Conservation (phyloP, 2,888 invertebrate species). For the Lepidochrysops patricia region DNA sequence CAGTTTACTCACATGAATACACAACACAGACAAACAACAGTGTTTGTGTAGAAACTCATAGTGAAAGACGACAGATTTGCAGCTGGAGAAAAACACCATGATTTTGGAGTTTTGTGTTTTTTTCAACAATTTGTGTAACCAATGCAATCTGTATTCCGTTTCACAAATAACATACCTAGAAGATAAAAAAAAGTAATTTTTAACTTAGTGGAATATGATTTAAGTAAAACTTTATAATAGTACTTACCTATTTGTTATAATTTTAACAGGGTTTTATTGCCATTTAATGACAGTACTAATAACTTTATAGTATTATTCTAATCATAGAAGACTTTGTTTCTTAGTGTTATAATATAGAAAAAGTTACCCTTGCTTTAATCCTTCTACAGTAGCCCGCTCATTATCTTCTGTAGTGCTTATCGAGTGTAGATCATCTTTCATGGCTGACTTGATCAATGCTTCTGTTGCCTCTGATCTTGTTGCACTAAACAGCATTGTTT, state of each 20-base stretch:
- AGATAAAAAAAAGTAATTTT: slow-evolving; percentile 17
- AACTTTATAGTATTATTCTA: too few relatives aligned
- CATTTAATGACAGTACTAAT: too few relatives aligned
- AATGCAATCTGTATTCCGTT: slow-evolving; percentile 91
- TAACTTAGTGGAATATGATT: neutral
- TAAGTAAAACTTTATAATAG: too few relatives aligned
- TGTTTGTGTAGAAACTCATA: slow-evolving; percentile 90
- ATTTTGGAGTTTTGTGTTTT: slow-evolving; percentile 94
- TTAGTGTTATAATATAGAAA: too few relatives aligned
- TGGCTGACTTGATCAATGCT: slow-evolving; percentile 87
- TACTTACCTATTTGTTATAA: neutral
- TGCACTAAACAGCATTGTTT: slow-evolving; percentile 98
- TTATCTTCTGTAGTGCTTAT: slow-evolving; percentile 93
- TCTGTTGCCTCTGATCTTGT: slow-evolving; percentile 94
- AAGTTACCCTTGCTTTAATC: slow-evolving; percentile 87
- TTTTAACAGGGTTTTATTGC: too few relatives aligned
- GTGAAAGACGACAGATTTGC: slow-evolving; percentile 96
- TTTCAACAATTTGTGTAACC: slow-evolving; percentile 96
- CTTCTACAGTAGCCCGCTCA: slow-evolving; percentile 85
- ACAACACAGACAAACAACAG: slow-evolving; percentile 91
- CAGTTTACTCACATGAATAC: slow-evolving; percentile 88
- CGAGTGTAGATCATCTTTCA: slow-evolving; percentile 91
- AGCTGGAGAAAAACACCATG: slow-evolving; percentile 97
- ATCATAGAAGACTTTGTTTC: too few relatives aligned
- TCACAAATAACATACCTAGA: slow-evolving; percentile 91